These are phyloP conservation scores for Ophioninae sp. DNA, from an alignment of 2,888 invertebrate species.

Conservation along the genomic window DNA sequence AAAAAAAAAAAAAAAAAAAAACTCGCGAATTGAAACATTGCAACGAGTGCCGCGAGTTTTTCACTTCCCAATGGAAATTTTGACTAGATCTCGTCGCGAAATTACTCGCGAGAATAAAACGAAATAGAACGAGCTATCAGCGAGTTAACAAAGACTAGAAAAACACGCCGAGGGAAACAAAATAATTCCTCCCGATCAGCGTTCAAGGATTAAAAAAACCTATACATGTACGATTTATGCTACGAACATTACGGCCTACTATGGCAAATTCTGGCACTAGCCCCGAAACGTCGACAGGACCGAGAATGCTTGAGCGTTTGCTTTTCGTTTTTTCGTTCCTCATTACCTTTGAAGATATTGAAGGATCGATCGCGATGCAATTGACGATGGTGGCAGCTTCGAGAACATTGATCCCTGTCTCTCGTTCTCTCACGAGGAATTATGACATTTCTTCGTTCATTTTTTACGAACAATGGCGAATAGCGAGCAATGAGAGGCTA, in stretches of 20 bases:
- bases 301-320: conserved; percentile 35
- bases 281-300: conserved; percentile 29
- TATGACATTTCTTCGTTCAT: conserved; percentile 2
- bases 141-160: conserved; percentile 62
- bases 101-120: background rate
- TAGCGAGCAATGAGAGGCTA: conserved; percentile 35
- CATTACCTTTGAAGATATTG: background rate
- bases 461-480: conserved; percentile 20
- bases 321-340: background rate
- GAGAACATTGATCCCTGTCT: conserved; percentile 52
- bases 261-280: conserved; percentile 77
- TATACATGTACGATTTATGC: background rate
- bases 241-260: conserved; percentile 61
- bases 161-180: conserved; percentile 20
- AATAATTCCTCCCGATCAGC: conserved; percentile 32
- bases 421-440: background rate
- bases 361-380: conserved; percentile 38
- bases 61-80: conserved; percentile 53
- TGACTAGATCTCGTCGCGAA: conserved; percentile 60
- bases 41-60: conserved; percentile 36
- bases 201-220: conserved; percentile 8
- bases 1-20: background rate
- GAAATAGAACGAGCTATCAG: conserved; percentile 26
- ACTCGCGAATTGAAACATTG: conserved; percentile 53
- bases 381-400: conserved; percentile 29